phyloP scores from a whole-genome alignment of 2,797 vertebrate species.

The Nannoperca australis region DNA sequence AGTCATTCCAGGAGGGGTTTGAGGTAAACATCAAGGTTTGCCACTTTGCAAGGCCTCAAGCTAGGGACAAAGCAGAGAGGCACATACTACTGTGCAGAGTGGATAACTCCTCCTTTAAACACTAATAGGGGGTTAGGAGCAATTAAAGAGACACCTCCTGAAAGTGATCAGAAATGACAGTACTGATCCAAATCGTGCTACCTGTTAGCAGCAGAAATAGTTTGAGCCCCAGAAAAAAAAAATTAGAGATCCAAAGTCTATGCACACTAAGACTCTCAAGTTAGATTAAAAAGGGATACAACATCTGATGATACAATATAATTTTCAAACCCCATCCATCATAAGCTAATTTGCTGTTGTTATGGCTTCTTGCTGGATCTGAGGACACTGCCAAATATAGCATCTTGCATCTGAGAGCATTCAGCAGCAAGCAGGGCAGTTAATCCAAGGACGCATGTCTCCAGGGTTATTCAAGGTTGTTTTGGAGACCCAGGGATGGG shows the following conservation, averaged over 20 bases:
- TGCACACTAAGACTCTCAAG: neutral
- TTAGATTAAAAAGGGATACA: constrained; percentile 28
- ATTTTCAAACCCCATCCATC: constrained; percentile 64
- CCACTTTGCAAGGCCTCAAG: constrained; percentile 68
- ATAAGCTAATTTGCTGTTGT: constrained; percentile 73
- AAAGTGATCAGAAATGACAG: constrained; percentile 26
- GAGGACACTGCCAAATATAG: constrained; percentile 74
- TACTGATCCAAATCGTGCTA: neutral
- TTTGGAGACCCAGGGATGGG: constrained; percentile 51
- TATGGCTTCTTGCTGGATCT: constrained; percentile 59
- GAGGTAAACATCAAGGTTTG: constrained; percentile 74
- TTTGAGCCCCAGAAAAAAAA: neutral
- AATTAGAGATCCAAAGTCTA: neutral
- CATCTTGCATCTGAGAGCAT: constrained; percentile 60
- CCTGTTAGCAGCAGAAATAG: neutral
- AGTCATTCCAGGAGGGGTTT: constrained; percentile 72
- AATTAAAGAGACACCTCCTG: constrained; percentile 5
- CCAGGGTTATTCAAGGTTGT: constrained; percentile 75
- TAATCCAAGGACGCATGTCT: constrained; percentile 70
- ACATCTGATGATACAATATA: constrained; percentile 34
- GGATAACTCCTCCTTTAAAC: constrained; percentile 45
- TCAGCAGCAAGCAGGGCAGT: constrained; percentile 65
- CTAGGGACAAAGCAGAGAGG: constrained; percentile 41
- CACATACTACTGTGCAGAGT: constrained; percentile 3
- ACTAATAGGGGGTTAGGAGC: constrained; percentile 11